Base-by-base conservation (phyloP, 1,140 invertebrate genomes). In the Neotoxoptera formosana region DNA sequence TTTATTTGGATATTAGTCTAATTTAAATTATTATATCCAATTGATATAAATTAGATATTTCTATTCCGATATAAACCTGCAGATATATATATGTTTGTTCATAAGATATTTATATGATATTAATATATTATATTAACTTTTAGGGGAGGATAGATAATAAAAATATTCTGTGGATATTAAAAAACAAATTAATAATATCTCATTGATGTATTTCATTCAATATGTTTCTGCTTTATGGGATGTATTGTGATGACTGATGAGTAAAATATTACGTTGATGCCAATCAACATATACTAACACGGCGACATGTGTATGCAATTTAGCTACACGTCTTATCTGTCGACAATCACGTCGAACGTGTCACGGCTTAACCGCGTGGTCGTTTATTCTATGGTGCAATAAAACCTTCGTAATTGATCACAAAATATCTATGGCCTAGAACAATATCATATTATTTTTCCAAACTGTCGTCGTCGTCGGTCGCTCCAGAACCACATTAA, bases 241-340 rank as follows among this genome's bases (percentile, higher is more conserved):
- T 30, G 14, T 30, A 30, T 20, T 51, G 11, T 51, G 17, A 7
- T 30, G 41, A 41, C 1, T 51, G 17, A 7, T 30, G 41, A 41
- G 41, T 41, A 41, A 41, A 41, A 25, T 30, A 67, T 30, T 67
- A n/a, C 14, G 60, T 76, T 17, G 14, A 4, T 4, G 41, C 41
- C 14, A 4, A n/a, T 20, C 0, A 76, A 6, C n/a, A n/a, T 17
- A n/a, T 76, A 76, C n/a, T 76, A 20, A 76, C 60, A 76, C 60
- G 60, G 60, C 60, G 60, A 17, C 60, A n/a, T 76, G n/a, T 76
- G 60, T 76, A 76, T 76, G 60, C 60, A 76, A 76, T 76, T 76
- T n/a, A n/a, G 30, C 60, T n/a, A 76, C 60, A 76, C 14, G 30
- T 9, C 30, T 41, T 41, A 41, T 41, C 4, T 41, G 41, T 41